Conservation (phyloP, 2,888 invertebrate species). For the Ophion obscuratus region DNA sequence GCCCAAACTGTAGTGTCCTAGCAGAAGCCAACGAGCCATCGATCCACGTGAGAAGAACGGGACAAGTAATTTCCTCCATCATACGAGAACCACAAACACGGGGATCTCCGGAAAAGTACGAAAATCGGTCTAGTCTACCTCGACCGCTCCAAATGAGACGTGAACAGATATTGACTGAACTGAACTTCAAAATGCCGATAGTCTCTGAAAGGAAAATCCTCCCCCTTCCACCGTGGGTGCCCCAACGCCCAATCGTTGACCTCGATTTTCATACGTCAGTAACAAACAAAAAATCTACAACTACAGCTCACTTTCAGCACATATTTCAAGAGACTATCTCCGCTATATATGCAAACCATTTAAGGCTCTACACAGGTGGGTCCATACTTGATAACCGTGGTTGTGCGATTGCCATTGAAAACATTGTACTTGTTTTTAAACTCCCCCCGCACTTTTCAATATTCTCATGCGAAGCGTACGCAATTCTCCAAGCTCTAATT, state of each 20-base stretch:
- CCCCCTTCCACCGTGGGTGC: no score
- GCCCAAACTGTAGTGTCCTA: slow-evolving; percentile 1
- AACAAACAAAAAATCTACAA: no score
- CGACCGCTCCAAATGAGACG: no score
- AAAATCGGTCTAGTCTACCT: no score
- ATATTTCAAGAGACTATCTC: not conserved
- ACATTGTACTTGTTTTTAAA: not conserved
- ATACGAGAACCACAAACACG: no score
- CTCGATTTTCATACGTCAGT: no score
- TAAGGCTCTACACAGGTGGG: not conserved
- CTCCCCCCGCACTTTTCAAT: slow-evolving; percentile 24
- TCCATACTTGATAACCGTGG: slow-evolving; percentile 10
- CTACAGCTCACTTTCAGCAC: no score
- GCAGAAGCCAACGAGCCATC: slow-evolving; percentile 20
- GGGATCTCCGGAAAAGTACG: no score
- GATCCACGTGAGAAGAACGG: slow-evolving; percentile 36
- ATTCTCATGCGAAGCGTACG: slow-evolving; percentile 9
- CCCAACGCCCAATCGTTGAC: no score
- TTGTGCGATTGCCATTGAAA: slow-evolving; percentile 8
- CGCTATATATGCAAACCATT: not conserved
- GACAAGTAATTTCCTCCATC: not conserved
- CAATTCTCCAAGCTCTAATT: not conserved
- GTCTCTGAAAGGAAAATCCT: no score
- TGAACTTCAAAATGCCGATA: no score
- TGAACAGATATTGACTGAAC: no score